Evolutionary conservation across 64 coral and sea anemone species (phyloP), one percentile per base, ranked within the genome.

Genomic region (Pocillopora damicornis): DNA sequence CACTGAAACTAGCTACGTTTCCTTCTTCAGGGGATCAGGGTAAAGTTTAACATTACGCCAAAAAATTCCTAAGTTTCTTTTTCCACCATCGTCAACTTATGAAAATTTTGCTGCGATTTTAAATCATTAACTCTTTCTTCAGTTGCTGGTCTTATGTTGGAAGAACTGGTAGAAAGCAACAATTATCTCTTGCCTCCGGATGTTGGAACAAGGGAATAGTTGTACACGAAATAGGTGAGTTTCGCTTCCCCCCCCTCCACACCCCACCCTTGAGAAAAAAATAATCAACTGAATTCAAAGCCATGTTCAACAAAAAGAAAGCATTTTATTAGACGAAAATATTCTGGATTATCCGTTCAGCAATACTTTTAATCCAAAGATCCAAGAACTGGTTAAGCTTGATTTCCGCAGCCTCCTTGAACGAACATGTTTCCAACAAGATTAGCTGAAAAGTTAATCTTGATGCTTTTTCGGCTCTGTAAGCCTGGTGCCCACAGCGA

Each of bases 1-100:
- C 25, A 82, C 30, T 0, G 88, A 90, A 30, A 51, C 18, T 13
- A 79, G 22, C n/a, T 90, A 75, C 62, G 79, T 90, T 5, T 81
- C 68, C 15, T 90, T 90, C 37, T 90, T 82, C 56, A 82, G 67
- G 65, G 77, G 77, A 58, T 60, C 36, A 13, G 88, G 88, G 88
- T 89, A 65, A 65, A 10, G 20, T 65, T 65, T 15, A 65, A 16
- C 63, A 65, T 16, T 15, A 65, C 15, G 63, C 63, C 63, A 65
- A 5, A 13, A 16, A 65, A 65, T 16, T 1, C 3, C 15, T 15
- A 15, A 65, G 14, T 65, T 13, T 16, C 9, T 16, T 65, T 15
- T 65, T 15, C 15, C 14, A 13, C 15, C 63, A 65, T 13, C 13
- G 15, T 65, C 20, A 18, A 65, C 13, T 12, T 16, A 13, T 15